phyloP scores from a whole-genome alignment of 1,140 invertebrate species.

The Nasonia longicornis region DNA sequence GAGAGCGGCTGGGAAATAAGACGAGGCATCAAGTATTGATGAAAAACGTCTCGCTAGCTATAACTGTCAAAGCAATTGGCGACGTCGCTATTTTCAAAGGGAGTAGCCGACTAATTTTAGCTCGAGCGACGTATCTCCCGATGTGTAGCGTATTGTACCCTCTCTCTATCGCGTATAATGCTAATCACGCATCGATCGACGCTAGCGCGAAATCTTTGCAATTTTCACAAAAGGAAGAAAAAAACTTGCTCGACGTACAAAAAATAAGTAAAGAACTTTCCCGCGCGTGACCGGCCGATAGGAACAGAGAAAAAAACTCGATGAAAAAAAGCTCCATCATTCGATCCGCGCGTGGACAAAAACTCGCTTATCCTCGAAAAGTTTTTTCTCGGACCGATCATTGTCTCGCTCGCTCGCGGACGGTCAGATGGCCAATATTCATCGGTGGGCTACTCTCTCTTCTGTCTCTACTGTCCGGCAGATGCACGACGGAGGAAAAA shows the following conservation, averaged over 20 bases:
- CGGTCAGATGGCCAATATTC: slow-evolving; percentile 33
- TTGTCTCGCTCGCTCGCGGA: background rate
- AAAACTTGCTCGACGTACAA: background rate
- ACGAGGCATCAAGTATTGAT: background rate
- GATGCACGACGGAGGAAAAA: slow-evolving; percentile 32
- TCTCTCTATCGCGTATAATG: too few species aligned
- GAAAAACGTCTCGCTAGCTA: background rate
- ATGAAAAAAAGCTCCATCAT: background rate
- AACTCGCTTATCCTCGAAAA: slow-evolving; percentile 24
- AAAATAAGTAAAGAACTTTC: background rate
- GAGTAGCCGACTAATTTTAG: background rate
- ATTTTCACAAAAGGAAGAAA: background rate
- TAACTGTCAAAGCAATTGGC: background rate
- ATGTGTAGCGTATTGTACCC: too few species aligned
- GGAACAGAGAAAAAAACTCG: background rate
- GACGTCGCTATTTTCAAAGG: background rate
- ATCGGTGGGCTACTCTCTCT: background rate
- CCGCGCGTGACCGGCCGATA: background rate
- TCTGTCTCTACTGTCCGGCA: background rate
- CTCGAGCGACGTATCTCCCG: background rate
- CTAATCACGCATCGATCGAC: background rate
- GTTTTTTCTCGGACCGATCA: slow-evolving; percentile 4
- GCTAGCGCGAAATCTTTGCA: background rate
- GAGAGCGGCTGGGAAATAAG: background rate
- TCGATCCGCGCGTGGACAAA: background rate